Base-by-base conservation (phyloP, 2,888 invertebrate genomes). In the Mesopsocus fuscifrons region DNA sequence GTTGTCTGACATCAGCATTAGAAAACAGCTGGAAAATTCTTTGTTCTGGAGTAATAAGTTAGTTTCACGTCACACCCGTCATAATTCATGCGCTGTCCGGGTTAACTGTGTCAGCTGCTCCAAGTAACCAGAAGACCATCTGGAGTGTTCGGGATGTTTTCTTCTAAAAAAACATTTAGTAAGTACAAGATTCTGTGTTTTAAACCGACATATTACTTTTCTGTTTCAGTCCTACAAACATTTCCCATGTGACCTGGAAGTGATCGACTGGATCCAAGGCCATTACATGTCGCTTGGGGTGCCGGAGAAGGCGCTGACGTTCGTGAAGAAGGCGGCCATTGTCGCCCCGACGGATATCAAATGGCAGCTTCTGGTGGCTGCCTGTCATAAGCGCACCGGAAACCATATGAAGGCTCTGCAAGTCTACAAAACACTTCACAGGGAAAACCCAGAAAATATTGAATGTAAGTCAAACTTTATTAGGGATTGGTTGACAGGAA, bases 361-460 rank as follows among this genome's bases (percentile, higher is more conserved):
- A 57, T 81, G 89, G 77, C 76, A 80, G 57, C 65, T 91, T 55
- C 74, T 87, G 62, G 79, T 85, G 41, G 89, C 88, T 6, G 79
- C 80, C 23, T 87, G 87, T 58, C 75, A 84, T 54, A 67, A 87
- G 32, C 68, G 85, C 51, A 77, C 78, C 44, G 88, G 88, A 21
- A 79, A 79, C 54, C 85, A 85, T 58, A 82, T 82, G 51, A 77
- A 79, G 53, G 88, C 89, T 6, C 66, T 91, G 16, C 67, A 76
- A 5, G 70, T 82, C 1, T 92, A 89, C 61, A 83, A 85, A 62
- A 72, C 74, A 50, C 79, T 95, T 54, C 83, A 94, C 56, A 67
- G 73, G 16, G 74, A 77, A 50, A 97, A 97, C 60, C 97, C 97
- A 0, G 92, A 95, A 48, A 94, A 95, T 59, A 71, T 85, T 1